Evolutionary conservation across 1,140 invertebrate species (phyloP), one percentile per base, ranked within the genome.

Genomic region (Macrostomum lignano): DNA sequence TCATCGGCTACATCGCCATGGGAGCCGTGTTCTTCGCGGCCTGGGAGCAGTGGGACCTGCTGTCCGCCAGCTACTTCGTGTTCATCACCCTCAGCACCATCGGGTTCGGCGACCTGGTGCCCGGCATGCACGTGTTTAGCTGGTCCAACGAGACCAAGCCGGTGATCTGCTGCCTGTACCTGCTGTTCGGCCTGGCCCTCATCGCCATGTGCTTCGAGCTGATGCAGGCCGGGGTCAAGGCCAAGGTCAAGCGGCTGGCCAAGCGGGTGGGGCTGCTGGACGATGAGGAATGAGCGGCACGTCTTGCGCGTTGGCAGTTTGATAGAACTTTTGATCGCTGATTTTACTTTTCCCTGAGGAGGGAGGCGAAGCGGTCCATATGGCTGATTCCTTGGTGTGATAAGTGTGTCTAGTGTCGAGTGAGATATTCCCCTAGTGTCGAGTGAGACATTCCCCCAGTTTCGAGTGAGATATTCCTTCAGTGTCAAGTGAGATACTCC

Each of bases 91-190:
- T 68, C 6, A 62, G 46, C 38, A 56, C 53, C 1, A 79, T 86
- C 40, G 82, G 84, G 1, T 75, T 91, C 44, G 82, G 82, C 1
- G 82, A 91, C 55, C 77, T 86, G 49, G 79, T 91, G 1, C 78
- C 78, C 0, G 81, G 81, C 48, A 58, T 36, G 45, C 58, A 35
- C 35, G 46, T 60, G 66, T 36, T 67, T 71, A 19, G 61, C 63
- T 34, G 46, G 39, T 39, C 41, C 14, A 44, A 28, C 9, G 25
- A 36, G 17, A 23, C 19, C n/a, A 31, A 31, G 11, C 21, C 24
- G 34, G 20, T 36, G 5, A 7, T 36, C 7, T 36, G 34, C 17
- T 25, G 25, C 10, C 6, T 36, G 3, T 36, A 36, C 20, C 22
- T 36, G 3, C 11, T 36, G 7, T 36, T 36, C 20, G 34, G 34